These are phyloP conservation scores for Pygocentrus nattereri DNA, from an alignment of 2,797 vertebrate species.

Conservation along the genomic window DNA sequence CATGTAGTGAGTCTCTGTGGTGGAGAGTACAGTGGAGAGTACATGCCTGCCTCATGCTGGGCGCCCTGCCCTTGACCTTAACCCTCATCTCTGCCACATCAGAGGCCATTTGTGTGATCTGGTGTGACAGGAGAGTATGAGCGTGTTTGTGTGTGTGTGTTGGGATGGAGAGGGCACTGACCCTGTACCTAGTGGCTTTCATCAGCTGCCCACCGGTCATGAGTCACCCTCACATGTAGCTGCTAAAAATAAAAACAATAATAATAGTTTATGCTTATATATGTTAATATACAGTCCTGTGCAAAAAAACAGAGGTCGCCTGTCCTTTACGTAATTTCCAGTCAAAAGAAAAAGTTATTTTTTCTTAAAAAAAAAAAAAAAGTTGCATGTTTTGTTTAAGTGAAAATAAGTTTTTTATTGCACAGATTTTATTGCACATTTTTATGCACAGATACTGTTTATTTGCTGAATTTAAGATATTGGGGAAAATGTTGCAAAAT, in stretches of 20 bases:
- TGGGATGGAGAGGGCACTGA: slow-evolving; percentile 25
- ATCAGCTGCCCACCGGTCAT: slow-evolving; percentile 9
- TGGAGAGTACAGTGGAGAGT: not conserved
- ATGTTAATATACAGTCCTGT: too few species aligned
- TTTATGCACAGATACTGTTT: too few species aligned
- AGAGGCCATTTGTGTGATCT: slow-evolving; percentile 43
- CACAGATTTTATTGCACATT: too few species aligned
- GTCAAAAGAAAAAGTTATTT: too few species aligned
- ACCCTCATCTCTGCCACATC: slow-evolving; percentile 43
- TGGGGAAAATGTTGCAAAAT: too few species aligned
- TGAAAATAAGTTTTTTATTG: too few species aligned
- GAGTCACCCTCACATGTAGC: slow-evolving; percentile 2
- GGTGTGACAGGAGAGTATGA: slow-evolving; percentile 39
- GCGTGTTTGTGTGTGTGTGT: slow-evolving; percentile 3
- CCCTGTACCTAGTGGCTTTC: slow-evolving; percentile 3
- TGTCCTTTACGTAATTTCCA: too few species aligned
- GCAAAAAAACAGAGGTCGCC: too few species aligned
- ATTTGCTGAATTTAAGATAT: too few species aligned
- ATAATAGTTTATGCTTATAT: not conserved
- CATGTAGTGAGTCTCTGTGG: not conserved
- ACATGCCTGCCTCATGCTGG: not conserved
- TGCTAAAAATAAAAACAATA: not conserved
- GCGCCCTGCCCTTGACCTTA: slow-evolving; percentile 31
- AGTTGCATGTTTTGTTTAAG: too few species aligned
- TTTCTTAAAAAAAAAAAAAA: too few species aligned